These are phyloP conservation scores for Oreotrochilus melanogaster DNA, from an alignment of 2,113 vertebrate genomes.

Conservation along the genomic window DNA sequence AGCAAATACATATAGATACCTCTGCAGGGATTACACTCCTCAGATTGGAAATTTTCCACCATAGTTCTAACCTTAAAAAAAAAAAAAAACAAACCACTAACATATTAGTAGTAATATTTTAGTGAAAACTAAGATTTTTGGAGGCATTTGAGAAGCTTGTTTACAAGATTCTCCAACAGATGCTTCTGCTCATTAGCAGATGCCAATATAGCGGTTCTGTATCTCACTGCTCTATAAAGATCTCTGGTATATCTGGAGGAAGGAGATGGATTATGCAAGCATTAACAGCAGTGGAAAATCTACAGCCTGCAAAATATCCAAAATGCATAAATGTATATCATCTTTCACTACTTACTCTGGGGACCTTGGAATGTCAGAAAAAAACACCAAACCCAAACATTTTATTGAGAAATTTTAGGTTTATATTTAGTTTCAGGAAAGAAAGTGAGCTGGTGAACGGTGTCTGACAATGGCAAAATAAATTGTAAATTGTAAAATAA, in stretches of 20 bases:
- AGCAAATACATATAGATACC: background rate
- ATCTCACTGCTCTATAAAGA: background rate
- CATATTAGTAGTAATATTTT: background rate
- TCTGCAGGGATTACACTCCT: background rate
- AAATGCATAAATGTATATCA: background rate
- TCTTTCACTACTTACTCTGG: background rate
- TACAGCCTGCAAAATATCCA: background rate
- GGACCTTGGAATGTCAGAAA: background rate
- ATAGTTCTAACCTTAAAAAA: background rate
- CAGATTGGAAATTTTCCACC: background rate
- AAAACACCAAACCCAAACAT: background rate
- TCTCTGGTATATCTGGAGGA: background rate
- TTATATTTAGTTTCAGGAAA: background rate
- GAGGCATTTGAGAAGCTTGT: background rate
- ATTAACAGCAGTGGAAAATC: background rate
- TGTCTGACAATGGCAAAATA: background rate
- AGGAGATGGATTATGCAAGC: background rate
- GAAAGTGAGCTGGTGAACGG: background rate
- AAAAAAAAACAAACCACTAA: no score
- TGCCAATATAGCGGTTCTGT: background rate
- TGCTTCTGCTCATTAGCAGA: background rate
- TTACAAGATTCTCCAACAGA: background rate
- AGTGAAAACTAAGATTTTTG: background rate
- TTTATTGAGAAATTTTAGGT: background rate
- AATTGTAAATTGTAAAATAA: background rate